These are phyloP conservation scores for Drosophila buzzatii DNA, from an alignment of 2,888 invertebrate genomes.

Conservation along the genomic window DNA sequence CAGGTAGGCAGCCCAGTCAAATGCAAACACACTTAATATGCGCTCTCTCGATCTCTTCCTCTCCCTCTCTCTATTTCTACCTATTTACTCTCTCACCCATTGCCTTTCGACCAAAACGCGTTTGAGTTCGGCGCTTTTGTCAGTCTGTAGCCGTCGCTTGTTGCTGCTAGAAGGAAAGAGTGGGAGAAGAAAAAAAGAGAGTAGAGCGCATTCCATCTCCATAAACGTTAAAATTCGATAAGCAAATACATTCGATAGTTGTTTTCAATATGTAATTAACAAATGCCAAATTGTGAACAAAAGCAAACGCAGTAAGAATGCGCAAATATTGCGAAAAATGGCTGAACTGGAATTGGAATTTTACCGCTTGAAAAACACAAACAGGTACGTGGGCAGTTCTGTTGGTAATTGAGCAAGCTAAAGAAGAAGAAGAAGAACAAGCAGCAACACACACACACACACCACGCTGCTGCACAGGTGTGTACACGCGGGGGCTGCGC, in stretches of 20 bases:
- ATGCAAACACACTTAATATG: constrained; percentile 21
- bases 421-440: constrained; percentile 53
- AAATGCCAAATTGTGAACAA: constrained; percentile 13
- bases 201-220: constrained; percentile 10
- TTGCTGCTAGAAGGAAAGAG: constrained; percentile 36
- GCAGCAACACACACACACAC: constrained; percentile 28
- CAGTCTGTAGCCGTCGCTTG: constrained; percentile 67
- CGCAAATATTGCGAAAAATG: constrained; percentile 35
- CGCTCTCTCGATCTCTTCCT: constrained; percentile 12
- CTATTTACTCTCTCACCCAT: constrained; percentile 11
- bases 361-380: constrained; percentile 44
- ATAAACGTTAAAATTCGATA: constrained; percentile 40
- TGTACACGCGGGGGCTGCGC: constrained; percentile 51
- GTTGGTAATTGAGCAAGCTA: constrained; percentile 72
- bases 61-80: not conserved
- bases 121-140: constrained; percentile 53
- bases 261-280: constrained; percentile 19
- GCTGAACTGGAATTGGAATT: constrained; percentile 30
- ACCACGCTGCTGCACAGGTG: constrained; percentile 55
- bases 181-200: not conserved
- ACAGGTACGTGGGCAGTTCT: constrained; percentile 78
- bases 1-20: constrained; percentile 46
- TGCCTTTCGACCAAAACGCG: constrained; percentile 73
- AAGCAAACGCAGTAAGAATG: constrained; percentile 18
- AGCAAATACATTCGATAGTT: constrained; percentile 29